phyloP scores from a whole-genome alignment of 2,888 invertebrate genomes.

The Crematogaster levior region DNA sequence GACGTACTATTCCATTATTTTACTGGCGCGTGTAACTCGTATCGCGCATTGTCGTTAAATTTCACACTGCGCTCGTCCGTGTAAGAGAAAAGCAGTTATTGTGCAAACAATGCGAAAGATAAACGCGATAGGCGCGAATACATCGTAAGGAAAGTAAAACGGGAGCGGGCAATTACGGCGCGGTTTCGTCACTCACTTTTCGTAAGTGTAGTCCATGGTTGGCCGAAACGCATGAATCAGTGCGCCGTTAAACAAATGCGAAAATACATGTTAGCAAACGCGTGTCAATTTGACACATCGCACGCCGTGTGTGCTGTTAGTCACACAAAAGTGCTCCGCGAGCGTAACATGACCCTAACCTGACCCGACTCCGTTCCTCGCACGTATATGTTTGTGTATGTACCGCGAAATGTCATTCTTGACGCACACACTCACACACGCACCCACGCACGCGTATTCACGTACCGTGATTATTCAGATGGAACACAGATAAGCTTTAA shows the following conservation, averaged over 20 bases:
- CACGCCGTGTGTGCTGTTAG: constrained; percentile 35
- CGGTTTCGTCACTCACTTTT: constrained; percentile 61
- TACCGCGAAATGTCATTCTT: not conserved
- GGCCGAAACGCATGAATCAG: constrained; percentile 55
- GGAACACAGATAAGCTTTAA: not conserved
- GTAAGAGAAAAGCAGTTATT: too few relatives aligned
- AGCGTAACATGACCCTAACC: constrained; percentile 36
- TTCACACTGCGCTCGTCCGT: not conserved
- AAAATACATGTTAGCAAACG: constrained; percentile 74
- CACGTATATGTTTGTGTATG: too few relatives aligned
- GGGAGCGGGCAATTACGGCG: not conserved
- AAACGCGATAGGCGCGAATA: constrained; percentile 10
- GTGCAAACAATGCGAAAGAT: constrained; percentile 1
- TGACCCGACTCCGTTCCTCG: constrained; percentile 34
- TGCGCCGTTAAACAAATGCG: constrained; percentile 64
- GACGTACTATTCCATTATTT: constrained; percentile 1
- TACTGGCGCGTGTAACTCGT: not conserved
- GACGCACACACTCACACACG: not conserved
- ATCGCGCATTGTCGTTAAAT: not conserved
- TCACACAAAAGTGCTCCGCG: constrained; percentile 13
- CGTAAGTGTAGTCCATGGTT: constrained; percentile 62
- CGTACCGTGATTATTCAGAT: too few relatives aligned
- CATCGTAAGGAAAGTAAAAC: not conserved
- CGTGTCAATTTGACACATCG: constrained; percentile 78
- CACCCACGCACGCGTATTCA: too few relatives aligned